Conservation (phyloP, 2,113 vertebrate species). For the Ibidorhyncha struthersii region DNA sequence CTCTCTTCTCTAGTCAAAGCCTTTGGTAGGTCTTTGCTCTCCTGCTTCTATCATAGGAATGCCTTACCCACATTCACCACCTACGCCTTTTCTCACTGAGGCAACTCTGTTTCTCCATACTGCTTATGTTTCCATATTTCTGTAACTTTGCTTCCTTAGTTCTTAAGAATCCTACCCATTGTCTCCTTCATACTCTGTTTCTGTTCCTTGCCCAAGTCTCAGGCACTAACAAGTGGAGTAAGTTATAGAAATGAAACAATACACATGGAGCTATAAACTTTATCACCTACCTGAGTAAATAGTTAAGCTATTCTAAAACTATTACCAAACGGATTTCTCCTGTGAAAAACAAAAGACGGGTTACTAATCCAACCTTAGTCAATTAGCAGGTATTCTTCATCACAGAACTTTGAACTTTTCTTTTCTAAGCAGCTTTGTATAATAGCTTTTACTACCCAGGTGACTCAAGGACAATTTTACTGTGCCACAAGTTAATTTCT, state of each 20-base stretch:
- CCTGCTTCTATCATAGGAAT: not conserved
- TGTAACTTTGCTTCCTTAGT: not conserved
- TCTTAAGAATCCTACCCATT: not conserved
- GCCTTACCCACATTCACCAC: not conserved
- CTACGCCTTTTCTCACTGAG: not conserved
- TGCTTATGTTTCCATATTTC: not conserved
- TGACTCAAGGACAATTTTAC: conserved; percentile 19
- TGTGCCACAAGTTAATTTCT: not conserved
- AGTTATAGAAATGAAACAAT: not conserved
- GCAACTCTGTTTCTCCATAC: not conserved
- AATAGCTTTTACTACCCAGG: conserved; percentile 48
- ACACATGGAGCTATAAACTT: not conserved
- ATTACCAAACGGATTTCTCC: not conserved
- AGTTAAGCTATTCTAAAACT: not conserved
- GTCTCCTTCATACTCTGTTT: not conserved
- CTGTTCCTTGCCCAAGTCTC: not conserved
- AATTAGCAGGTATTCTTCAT: conserved; percentile 31
- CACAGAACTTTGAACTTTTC: conserved; percentile 42
- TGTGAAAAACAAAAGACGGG: not conserved
- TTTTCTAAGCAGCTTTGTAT: conserved; percentile 60
- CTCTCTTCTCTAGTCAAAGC: not conserved
- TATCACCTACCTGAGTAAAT: not conserved
- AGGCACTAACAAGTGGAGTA: not conserved
- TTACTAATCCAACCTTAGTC: conserved; percentile 43
- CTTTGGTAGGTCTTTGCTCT: not conserved